Percentiles rank a stretch among this genome's conserved stretches.
Conservation (phyloP, 2,888 invertebrate species). For the Oligia latruncula region DNA sequence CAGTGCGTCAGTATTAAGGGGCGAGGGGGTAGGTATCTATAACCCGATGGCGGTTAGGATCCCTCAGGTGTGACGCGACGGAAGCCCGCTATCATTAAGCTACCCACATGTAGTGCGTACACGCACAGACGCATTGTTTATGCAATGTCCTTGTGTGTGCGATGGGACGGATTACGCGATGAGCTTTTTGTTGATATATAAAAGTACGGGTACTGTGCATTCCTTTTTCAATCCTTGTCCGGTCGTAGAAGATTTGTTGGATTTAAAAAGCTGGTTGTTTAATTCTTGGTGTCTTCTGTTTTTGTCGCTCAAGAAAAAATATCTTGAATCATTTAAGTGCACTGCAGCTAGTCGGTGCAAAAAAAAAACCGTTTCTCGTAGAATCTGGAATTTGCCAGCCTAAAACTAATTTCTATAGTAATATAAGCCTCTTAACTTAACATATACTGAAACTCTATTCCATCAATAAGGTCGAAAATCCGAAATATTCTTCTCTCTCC, state of each 20-base stretch:
- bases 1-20: constrained; percentile 82
- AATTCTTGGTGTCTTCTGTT: background rate
- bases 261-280: background rate
- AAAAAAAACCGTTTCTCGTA: background rate
- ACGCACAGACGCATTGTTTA: constrained; percentile 77
- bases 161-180: constrained; percentile 80
- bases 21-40: constrained; percentile 86
- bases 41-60: constrained; percentile 88
- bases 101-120: constrained; percentile 84
- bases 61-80: constrained; percentile 90
- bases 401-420: background rate
- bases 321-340: background rate
- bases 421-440: background rate
- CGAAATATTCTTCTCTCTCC: background rate
- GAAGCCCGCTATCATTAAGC: constrained; percentile 89
- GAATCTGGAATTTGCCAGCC: background rate
- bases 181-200: constrained; percentile 68
- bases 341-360: background rate
- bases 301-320: background rate
- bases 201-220: background rate
- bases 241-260: background rate
- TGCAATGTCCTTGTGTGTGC: constrained; percentile 69
- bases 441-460: background rate
- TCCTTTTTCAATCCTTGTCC: background rate
- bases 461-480: background rate